Percentiles rank a stretch among this genome's conserved stretches.
Evolutionary conservation across 2,888 invertebrate genomes (phyloP).

Genomic region (Ormyrus pomaceus): DNA sequence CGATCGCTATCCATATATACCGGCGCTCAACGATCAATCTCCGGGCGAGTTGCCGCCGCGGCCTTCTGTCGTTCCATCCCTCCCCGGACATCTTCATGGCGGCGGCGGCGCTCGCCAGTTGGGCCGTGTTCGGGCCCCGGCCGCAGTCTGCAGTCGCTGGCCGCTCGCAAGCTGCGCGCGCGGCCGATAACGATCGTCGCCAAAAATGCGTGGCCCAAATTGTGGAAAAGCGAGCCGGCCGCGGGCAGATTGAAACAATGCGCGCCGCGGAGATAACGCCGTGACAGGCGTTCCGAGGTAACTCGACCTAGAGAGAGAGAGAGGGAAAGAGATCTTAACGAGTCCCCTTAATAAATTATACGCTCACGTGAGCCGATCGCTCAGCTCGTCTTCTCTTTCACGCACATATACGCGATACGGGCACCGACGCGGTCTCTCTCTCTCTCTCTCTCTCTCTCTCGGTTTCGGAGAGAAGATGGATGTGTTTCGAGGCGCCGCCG

Average conservation of each 20-base stretch:
- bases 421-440: background rate
- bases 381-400: constrained; percentile 20
- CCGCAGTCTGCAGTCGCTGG: no score
- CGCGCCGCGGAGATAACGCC: constrained; percentile 65
- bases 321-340: constrained; percentile 68
- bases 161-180: constrained; percentile 1
- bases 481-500: constrained; percentile 73
- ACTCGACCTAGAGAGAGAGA: constrained; percentile 28
- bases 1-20: background rate
- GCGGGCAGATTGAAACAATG: constrained; percentile 69
- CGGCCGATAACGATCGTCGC: constrained; percentile 12
- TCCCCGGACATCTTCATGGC: background rate
- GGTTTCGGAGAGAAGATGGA: constrained; percentile 69
- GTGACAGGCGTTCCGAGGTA: constrained; percentile 65
- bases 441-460: constrained; percentile 44
- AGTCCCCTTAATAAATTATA: constrained; percentile 72
- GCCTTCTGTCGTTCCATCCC: background rate
- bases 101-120: no score
- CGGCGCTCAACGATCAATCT: constrained; percentile 19
- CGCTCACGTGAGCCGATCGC: background rate
- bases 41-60: background rate
- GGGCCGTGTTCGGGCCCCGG: no score
- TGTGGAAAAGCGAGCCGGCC: constrained; percentile 16
- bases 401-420: background rate
- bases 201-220: background rate